Base-by-base conservation (phyloP, 2,113 vertebrate genomes). In the Galbula dea region DNA sequence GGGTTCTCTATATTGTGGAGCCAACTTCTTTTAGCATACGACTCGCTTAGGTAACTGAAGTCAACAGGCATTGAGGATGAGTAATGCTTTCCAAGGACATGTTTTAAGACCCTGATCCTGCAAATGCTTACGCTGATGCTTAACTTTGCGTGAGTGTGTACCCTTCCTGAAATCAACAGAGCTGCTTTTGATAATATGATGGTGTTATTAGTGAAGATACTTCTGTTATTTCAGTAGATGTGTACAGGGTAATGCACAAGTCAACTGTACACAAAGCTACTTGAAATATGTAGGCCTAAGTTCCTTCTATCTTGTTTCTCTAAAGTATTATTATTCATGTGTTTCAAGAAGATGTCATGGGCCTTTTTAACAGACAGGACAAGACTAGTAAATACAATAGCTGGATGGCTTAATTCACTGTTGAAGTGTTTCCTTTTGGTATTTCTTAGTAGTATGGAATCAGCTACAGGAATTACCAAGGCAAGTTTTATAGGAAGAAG, bases 71-170 rank as follows among this genome's bases (percentile, higher is more conserved):
- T 0, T 88, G 85, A 12, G 91, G 94, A 96, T 94, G 95, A 95
- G 94, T 95, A 96, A 95, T 92, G 91, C 94, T 94, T 95, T 96
- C 95, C 95, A 95, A 96, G 94, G 94, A 94, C 93, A 26, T 4
- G 43, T 76, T 96, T 63, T 95, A 32, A 95, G 94, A 85, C 95
- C 96, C 95, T 95, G 89, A 95, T 95, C 87, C 93, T 94, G 85
- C 89, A 65, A 71, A 73, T 67, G 91, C 94, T 95, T 93, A 81
- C 34, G 83, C 80, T 22, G 12, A 84, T 90, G 89, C 95, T 96
- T 94, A 90, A 93, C 90, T 92, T 87, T 37, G 68, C 74, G 13
- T 2, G 20, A 58, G 63, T 22, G 43, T 43, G 63, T 45, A 69
- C 71, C 84, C 63, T 54, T 73, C 5, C 68, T 65, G 87, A 67